phyloP scores from a whole-genome alignment of 2,113 vertebrate species.

The Pseudorhombus dupliciocellatus region DNA sequence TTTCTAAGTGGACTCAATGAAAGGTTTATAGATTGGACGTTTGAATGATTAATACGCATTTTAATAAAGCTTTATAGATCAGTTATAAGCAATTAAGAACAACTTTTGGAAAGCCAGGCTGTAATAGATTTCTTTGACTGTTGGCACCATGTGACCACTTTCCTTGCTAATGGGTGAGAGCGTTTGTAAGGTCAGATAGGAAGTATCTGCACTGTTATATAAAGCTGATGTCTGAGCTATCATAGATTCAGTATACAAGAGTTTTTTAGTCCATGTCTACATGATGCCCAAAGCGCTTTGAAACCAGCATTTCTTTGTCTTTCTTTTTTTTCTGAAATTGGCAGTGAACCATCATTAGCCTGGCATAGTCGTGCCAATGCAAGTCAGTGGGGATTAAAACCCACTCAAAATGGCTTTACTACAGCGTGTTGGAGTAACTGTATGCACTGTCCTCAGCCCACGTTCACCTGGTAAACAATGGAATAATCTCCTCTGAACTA shows the following conservation, averaged over 20 bases:
- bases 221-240: neutral
- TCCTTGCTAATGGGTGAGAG: neutral
- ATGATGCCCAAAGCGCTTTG: neutral
- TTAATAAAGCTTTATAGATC: conserved; percentile 12
- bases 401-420: conserved; percentile 9
- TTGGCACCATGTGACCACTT: neutral
- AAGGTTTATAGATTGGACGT: conserved; percentile 7
- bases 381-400: conserved; percentile 37
- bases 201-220: neutral
- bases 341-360: conserved; percentile 7
- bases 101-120: neutral
- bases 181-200: neutral
- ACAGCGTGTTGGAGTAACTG: conserved; percentile 13
- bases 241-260: neutral
- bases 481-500: conserved; percentile 8
- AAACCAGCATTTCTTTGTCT: neutral
- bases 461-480: neutral
- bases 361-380: neutral
- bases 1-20: neutral
- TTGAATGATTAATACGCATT: conserved; percentile 9
- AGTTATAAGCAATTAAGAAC: conserved; percentile 2
- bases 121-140: neutral
- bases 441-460: conserved; percentile 4
- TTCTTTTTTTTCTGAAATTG: conserved; percentile 5
- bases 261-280: neutral